Base-by-base conservation (phyloP, 2,797 vertebrate species). In the Sandelia bainsii region DNA sequence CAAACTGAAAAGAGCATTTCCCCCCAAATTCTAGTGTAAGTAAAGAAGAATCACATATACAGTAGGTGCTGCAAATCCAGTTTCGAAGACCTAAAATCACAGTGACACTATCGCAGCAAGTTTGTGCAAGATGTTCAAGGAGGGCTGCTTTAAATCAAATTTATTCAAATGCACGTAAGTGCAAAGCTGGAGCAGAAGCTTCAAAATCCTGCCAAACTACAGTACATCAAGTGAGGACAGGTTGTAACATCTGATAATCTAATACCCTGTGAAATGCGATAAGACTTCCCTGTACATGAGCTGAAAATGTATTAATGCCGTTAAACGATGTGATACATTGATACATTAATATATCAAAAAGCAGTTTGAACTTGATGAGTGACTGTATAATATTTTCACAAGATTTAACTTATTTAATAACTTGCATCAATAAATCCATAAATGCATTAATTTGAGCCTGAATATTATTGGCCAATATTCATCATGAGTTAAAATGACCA, bases 241-340 rank as follows among this genome's bases (percentile, higher is more conserved):
- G 68, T 45, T 22, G 54, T 2, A 27, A 22, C 70, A 50, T 72
- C 48, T 52, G 73, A 77, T 77, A 62, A 46, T 60, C 37, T 51
- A 22, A 72, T 29, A 72, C 14, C 23, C 72, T 51, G 70, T 67
- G 61, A 48, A 66, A 63, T 9, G 54, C 27, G 62, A 72, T 44
- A 45, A 57, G 39, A 42, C 61, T 34, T 65, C 29, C 13, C 49
- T 11, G 39, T 45, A 37, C 62, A 73, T n/a, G 17, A 44, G 13
- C 8, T 27, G 20, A 49, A 56, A 57, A 59, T 19, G n/a, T 52
- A 54, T 71, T 65, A 49, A 68, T 48, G 57, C 52, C 11, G 46
- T 32, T 44, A 62, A 69, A 70, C 34, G 8, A 50, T 60, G 60
- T 37, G 57, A 71, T 19, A 20, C 19, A 27, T 39, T 37, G 57